Conservation (phyloP, 2,113 vertebrate genomes). For the Bufo gargarizans region DNA sequence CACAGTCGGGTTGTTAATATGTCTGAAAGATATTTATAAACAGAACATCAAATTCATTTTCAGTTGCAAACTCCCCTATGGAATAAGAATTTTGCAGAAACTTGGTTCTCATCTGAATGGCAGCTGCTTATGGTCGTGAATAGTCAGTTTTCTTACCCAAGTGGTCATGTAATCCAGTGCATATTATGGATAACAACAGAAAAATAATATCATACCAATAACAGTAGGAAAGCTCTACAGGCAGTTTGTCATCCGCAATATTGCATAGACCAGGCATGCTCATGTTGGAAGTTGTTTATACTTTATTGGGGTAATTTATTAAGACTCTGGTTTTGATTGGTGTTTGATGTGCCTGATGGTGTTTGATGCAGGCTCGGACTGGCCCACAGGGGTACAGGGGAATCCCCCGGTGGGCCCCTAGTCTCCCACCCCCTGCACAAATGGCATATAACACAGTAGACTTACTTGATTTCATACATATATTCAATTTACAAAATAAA, state of each 20-base stretch:
- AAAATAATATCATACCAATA: neutral
- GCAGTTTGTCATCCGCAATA: neutral
- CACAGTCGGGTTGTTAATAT: slow-evolving; percentile 4
- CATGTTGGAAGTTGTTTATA: too few relatives aligned
- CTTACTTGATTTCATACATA: too few relatives aligned
- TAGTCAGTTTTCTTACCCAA: neutral
- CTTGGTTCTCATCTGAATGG: neutral
- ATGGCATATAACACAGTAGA: too few relatives aligned
- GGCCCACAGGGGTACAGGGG: too few relatives aligned
- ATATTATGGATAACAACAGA: neutral
- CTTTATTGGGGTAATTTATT: too few relatives aligned
- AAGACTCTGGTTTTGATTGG: too few relatives aligned
- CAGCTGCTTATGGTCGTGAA: neutral
- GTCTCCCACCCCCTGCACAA: too few relatives aligned
- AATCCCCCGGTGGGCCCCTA: too few relatives aligned
- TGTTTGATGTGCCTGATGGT: too few relatives aligned
- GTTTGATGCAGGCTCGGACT: too few relatives aligned
- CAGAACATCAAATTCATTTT: neutral
- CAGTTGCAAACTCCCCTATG: neutral
- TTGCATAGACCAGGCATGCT: too few relatives aligned
- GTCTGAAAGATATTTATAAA: neutral
- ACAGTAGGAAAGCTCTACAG: neutral
- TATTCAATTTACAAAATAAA: too few relatives aligned
- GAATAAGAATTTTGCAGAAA: neutral
- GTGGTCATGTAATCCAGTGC: neutral